Base-by-base conservation (phyloP, 2,888 invertebrate species). In the Pyrrhosoma nymphula region DNA sequence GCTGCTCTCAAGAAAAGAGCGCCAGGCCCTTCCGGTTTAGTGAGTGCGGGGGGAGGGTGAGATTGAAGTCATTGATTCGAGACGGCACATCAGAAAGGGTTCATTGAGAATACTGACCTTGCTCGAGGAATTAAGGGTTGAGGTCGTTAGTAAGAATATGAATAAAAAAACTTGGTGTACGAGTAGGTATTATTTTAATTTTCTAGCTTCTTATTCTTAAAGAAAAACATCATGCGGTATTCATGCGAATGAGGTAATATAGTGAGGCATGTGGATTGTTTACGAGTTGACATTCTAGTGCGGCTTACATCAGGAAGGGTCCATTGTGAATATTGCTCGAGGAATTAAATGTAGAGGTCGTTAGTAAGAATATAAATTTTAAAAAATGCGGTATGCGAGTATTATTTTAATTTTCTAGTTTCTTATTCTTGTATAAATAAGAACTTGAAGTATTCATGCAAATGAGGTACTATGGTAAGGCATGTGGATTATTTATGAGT, bases 61-160 rank as follows among this genome's bases (percentile, higher is more conserved):
- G 69, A 63, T 93, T 39, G 35, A 30, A 69, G 93, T 47, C 93
- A 93, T 93, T 93, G 93, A 93, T 93, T 69, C 75, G 93, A 60
- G 93, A 60, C 23, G 93, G 60, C 93, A 35, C 93, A 93, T 93
- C 69, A 69, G 91, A 56, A 63, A 39, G 30, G 82, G 35, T 93
- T 75, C 93, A 93, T 93, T 93, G 69, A 93, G 93, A 69, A 75
- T 47, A 69, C 93, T 93, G 93, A 93, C 93, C 93, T 93, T 93
- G n/a, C 93, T 3, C 69, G 16, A 14, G 69, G 75, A 18, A 93
- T n/a, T 47, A 47, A 16, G 26, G n/a, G 93, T 69, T 82, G 82
- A 82, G 82, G 82, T 35, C 35, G 30, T 16, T 35, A 1, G 69
- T 26, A 69, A 14, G 30, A 35, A 82, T 16, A 14, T 18, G 30